phyloP scores from a whole-genome alignment of 37 sponge, comb jelly and placozoan genomes.

The Ephydatia muelleri region DNA sequence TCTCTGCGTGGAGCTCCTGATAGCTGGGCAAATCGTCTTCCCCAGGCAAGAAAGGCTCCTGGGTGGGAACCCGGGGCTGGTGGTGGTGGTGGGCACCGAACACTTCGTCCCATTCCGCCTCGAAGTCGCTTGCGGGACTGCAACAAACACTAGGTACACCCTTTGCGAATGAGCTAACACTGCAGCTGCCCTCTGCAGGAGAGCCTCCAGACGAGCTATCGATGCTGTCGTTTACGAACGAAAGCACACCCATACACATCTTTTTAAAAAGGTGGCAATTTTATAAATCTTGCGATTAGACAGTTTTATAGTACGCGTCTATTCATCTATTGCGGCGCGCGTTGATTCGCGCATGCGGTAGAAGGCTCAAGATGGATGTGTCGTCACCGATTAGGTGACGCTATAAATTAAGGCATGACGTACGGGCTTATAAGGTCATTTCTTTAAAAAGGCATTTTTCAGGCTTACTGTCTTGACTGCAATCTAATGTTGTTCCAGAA shows the following conservation, averaged over 20 bases:
- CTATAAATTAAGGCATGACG: too few species aligned
- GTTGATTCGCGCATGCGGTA: background rate
- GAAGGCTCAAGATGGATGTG: too few species aligned
- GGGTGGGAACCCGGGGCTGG: background rate
- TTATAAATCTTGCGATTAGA: background rate
- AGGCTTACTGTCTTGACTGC: too few species aligned
- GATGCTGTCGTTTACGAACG: background rate
- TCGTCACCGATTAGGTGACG: too few species aligned
- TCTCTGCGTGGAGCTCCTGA: background rate
- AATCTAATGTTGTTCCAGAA: too few species aligned
- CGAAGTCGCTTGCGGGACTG: background rate
- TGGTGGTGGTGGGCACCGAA: background rate
- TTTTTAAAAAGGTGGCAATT: background rate
- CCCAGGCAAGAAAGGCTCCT: background rate
- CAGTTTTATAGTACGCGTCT: background rate
- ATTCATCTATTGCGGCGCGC: background rate
- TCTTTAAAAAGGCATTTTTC: too few species aligned
- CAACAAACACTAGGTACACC: background rate
- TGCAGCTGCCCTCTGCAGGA: background rate
- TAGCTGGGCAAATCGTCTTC: background rate
- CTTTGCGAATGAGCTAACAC: background rate
- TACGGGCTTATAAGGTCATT: too few species aligned
- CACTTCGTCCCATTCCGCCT: background rate
- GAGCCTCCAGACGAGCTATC: background rate
- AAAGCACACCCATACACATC: background rate